These are phyloP conservation scores for Sebastes cheni DNA, from an alignment of 2,797 vertebrate species.

Conservation along the genomic window DNA sequence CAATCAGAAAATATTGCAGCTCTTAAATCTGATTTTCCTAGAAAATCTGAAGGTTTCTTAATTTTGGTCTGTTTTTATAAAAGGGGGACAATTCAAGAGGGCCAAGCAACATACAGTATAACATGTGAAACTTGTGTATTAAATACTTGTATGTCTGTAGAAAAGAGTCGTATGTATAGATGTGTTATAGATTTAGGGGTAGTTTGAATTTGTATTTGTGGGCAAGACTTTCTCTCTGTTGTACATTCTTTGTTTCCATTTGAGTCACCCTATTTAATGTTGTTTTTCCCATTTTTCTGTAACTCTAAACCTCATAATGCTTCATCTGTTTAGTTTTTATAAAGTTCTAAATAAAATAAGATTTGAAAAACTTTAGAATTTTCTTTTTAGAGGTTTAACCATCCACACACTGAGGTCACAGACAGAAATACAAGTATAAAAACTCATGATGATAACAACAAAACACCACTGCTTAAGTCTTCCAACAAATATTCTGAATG, in stretches of 20 bases:
- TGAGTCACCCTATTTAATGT: slow-evolving; percentile 71
- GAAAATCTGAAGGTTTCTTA: slow-evolving; percentile 25
- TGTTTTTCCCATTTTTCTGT: slow-evolving; percentile 56
- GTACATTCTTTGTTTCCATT: slow-evolving; percentile 70
- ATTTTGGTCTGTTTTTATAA: slow-evolving; percentile 13
- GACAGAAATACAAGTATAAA: background rate
- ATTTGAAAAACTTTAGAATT: slow-evolving; percentile 22
- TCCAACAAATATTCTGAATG: background rate
- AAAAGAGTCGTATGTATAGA: slow-evolving; percentile 70
- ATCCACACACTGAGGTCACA: slow-evolving; percentile 1
- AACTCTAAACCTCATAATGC: slow-evolving; percentile 33
- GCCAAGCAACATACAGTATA: slow-evolving; percentile 18
- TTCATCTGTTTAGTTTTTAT: slow-evolving; percentile 54
- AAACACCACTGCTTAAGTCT: background rate
- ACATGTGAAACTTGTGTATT: slow-evolving; percentile 53
- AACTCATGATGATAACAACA: background rate
- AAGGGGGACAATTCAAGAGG: background rate
- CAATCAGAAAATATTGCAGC: background rate
- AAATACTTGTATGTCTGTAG: slow-evolving; percentile 64
- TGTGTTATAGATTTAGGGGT: slow-evolving; percentile 62
- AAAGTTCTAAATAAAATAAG: slow-evolving; percentile 69
- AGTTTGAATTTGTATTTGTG: slow-evolving; percentile 45
- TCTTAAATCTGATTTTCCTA: slow-evolving; percentile 19
- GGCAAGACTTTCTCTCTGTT: slow-evolving; percentile 56
- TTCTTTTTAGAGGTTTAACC: background rate